These are phyloP conservation scores for Aporophyla lueneburgensis DNA, from an alignment of 2,888 invertebrate species.

Conservation along the genomic window DNA sequence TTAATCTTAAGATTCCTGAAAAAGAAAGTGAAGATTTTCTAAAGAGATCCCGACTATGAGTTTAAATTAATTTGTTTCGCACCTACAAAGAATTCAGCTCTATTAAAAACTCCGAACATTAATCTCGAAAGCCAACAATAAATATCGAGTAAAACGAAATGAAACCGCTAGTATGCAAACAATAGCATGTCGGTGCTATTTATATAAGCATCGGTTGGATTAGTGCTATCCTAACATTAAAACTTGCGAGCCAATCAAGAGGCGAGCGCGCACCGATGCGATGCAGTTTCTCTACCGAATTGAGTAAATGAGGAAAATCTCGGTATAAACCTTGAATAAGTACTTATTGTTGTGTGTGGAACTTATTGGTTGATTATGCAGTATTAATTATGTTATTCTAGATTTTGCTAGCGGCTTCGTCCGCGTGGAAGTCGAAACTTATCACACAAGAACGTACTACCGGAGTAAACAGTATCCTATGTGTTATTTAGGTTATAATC, in stretches of 20 bases:
- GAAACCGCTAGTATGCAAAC: conserved; percentile 43
- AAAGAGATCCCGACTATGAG: neutral
- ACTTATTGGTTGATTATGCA: neutral
- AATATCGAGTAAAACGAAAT: conserved; percentile 28
- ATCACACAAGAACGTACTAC: too few relatives aligned
- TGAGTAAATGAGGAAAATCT: conserved; percentile 45
- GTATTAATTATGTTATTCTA: neutral
- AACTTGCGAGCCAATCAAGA: conserved; percentile 71
- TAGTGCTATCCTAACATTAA: conserved; percentile 67
- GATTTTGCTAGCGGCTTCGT: too few relatives aligned
- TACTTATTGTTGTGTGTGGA: neutral
- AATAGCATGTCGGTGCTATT: conserved; percentile 55
- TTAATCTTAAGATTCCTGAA: neutral
- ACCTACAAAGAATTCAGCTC: conserved; percentile 28
- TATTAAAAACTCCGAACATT: conserved; percentile 24
- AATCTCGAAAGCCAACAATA: conserved; percentile 29
- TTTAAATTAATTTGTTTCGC: conserved; percentile 34
- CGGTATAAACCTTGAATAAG: conserved; percentile 13
- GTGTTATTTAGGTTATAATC: too few relatives aligned
- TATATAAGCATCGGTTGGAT: conserved; percentile 70
- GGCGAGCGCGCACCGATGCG: conserved; percentile 34
- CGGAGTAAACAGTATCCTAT: too few relatives aligned
- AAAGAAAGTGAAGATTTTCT: neutral
- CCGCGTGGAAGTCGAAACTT: too few relatives aligned
- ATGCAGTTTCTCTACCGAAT: conserved; percentile 35